phyloP scores from a whole-genome alignment of 2,113 vertebrate genomes.

The Pygoscelis adeliae region DNA sequence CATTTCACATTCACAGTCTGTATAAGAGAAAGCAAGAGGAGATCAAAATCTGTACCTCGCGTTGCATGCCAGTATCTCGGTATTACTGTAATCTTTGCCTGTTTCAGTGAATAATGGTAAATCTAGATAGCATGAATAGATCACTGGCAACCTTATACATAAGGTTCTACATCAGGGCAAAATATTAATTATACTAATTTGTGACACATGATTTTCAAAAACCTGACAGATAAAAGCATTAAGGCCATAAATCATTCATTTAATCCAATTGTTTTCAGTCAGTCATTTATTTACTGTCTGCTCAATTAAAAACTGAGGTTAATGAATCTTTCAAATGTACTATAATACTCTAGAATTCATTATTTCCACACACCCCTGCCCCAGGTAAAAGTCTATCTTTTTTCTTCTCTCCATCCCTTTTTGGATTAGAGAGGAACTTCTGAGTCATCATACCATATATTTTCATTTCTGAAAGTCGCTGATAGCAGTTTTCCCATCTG shows the following conservation, averaged over 20 bases:
- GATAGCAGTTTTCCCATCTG: constrained; percentile 32
- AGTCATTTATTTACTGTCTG: neutral
- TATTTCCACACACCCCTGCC: neutral
- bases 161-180: neutral
- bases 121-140: neutral
- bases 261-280: neutral
- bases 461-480: constrained; percentile 52
- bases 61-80: neutral
- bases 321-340: neutral
- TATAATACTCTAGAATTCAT: neutral
- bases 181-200: constrained; percentile 18
- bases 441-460: constrained; percentile 30
- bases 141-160: neutral
- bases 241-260: neutral
- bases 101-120: neutral
- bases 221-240: neutral
- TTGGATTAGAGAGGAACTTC: neutral
- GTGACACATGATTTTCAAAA: neutral
- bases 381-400: neutral
- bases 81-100: neutral
- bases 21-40: neutral
- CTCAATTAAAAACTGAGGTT: constrained; percentile 28
- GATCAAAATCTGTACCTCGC: neutral
- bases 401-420: neutral
- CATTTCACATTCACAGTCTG: neutral